Base-by-base conservation (phyloP, 2,113 vertebrate genomes). In the Ochotona curzoniae region DNA sequence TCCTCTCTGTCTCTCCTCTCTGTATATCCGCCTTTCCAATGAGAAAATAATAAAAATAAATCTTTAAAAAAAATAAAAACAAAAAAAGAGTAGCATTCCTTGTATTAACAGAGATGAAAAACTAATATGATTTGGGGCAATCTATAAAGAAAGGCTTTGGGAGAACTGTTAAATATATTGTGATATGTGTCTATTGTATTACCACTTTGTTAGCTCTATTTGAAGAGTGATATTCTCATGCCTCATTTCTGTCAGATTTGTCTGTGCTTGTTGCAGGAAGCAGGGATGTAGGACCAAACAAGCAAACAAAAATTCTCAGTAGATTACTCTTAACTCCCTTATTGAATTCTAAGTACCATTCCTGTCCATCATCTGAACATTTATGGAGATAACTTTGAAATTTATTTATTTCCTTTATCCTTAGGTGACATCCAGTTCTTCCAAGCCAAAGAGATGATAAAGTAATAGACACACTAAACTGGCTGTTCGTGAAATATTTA, bases 351-450 rank as follows among this genome's bases (percentile, higher is more conserved):
- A 97, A 98, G 92, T 91, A 94, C 83, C 90, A 90, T 97, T 47
- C 79, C 89, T 78, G 85, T 95, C 97, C 96, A 96, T 94, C 89
- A 83, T 95, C 90, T 88, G 91, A 97, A 96, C 94, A 97, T 95
- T 90, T 97, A 95, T 93, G 96, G 95, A 98, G 97, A 98, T 97
- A 98, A 97, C 88, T 80, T 94, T 97, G 96, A 93, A 96, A 97
- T 98, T 97, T 98, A 97, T 98, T 97, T 98, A 96, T 97, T 98
- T 98, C 96, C 97, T 97, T 97, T 98, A 97, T 97, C 93, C 87
- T 95, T 92, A 96, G 95, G 94, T 97, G 96, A 97, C 94, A 97
- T 88, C 88, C 0, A 1, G 93, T 85, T 94, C 94, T 96, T 97
- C 97, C 95, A 95, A 96, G 97, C 92, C 93, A 87, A 96, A 92